phyloP scores from a whole-genome alignment of 2,888 invertebrate genomes.

The Cephalotes varians region DNA sequence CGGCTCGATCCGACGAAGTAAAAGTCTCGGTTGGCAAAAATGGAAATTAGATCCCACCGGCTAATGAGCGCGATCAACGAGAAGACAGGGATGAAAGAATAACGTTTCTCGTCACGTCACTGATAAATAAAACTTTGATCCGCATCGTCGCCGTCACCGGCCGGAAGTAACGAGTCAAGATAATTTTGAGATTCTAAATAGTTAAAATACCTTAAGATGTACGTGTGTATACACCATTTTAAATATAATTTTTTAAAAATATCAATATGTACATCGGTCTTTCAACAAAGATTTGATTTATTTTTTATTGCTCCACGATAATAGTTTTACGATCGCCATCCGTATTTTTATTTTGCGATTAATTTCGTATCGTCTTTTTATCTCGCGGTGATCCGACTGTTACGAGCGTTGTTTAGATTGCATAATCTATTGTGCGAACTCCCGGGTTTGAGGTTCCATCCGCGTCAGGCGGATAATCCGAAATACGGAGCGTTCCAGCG shows the following conservation, averaged over 20 bases:
- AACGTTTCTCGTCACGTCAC: neutral
- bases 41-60: slow-evolving; percentile 34
- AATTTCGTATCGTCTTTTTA: neutral
- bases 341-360: slow-evolving; percentile 6
- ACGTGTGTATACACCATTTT: too few species aligned
- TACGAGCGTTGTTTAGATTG: neutral
- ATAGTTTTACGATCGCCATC: neutral
- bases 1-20: neutral
- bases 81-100: slow-evolving; percentile 10
- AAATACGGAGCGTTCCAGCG: slow-evolving; percentile 22
- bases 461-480: slow-evolving; percentile 34
- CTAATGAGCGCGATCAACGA: slow-evolving; percentile 36
- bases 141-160: neutral
- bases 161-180: neutral
- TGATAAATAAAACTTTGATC: neutral
- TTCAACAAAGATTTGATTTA: neutral
- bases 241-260: neutral
- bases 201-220: neutral
- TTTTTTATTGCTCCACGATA: neutral
- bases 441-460: slow-evolving; percentile 23
- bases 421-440: slow-evolving; percentile 11
- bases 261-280: neutral
- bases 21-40: slow-evolving; percentile 1
- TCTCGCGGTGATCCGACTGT: neutral
- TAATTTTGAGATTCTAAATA: neutral